Evolutionary conservation across 2,113 vertebrate genomes (phyloP), one percentile per base, ranked within the genome.

Genomic region (Ciconia maguari): DNA sequence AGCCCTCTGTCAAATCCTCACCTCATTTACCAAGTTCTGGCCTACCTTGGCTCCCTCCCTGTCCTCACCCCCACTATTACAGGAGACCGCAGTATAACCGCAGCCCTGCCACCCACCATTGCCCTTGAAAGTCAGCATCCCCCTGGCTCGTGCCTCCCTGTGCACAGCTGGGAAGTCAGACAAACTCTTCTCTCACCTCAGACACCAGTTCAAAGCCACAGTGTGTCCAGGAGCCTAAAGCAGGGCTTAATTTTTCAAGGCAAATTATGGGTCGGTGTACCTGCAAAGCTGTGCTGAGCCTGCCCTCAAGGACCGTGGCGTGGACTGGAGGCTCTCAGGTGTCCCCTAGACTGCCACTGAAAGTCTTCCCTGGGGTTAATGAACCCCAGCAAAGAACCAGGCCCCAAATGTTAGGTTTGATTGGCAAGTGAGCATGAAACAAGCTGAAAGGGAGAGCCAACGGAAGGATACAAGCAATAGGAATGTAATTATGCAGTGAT

Each of bases 401-500:
- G 30, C n/a, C 52, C 32, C 76, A 77, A 85, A 86, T 42, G 27
- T 64, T 77, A 58, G 36, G 24, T 27, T 69, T 90, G n/a, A 74
- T 70, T 77, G 62, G 42, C 76, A 95, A 93, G 55, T 38, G 17
- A 84, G 86, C 60, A 48, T 38, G 52, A 90, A 94, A 90, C 0
- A 0, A 90, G 25, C 2, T 0, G 75, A 96, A 93, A 81, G 79
- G 48, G 75, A 83, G 71, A 92, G 72, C 64, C 69, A 93, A 86
- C 9, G 24, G 82, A 90, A 96, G 88, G 80, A 89, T 92, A 48
- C 34, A 49, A 68, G 88, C 32, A 86, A 83, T 55, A 86, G 64
- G 70, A 96, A 91, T 84, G 64, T 87, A 96, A 96, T 92, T 89
- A 93, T 55, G 41, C 57, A 87, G 77, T 93, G 89, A 95, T 92